Conservation (phyloP, 2,113 vertebrate species). For the Hypocryptadius cinnamomeus region DNA sequence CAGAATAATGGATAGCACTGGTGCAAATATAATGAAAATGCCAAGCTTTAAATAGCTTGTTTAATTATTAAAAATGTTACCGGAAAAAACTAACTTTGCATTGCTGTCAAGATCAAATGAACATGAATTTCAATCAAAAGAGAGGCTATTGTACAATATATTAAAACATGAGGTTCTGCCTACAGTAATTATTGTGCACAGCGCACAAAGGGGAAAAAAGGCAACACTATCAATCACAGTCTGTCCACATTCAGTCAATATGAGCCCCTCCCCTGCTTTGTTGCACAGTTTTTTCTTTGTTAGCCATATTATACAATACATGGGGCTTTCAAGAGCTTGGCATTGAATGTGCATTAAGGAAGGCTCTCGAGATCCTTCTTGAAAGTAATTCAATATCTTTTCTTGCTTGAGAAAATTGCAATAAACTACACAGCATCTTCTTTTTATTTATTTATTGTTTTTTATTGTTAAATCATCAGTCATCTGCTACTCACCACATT, state of each 20-base stretch:
- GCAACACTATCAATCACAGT: constrained; percentile 11
- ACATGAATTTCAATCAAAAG: constrained; percentile 64
- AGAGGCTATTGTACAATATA: constrained; percentile 50
- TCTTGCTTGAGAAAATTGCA: constrained; percentile 60
- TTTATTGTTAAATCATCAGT: constrained; percentile 20
- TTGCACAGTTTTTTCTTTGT: constrained; percentile 35
- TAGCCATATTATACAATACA: neutral
- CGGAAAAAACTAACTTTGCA: constrained; percentile 44
- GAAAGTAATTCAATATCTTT: constrained; percentile 61
- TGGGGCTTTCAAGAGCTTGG: constrained; percentile 1
- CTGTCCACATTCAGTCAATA: constrained; percentile 41
- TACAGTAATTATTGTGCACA: constrained; percentile 53
- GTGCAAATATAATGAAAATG: constrained; percentile 54
- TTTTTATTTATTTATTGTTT: constrained; percentile 23
- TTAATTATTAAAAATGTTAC: constrained; percentile 70
- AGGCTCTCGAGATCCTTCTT: constrained; percentile 38
- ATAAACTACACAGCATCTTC: constrained; percentile 32
- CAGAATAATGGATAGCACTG: constrained; percentile 56
- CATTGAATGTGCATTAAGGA: constrained; percentile 29
- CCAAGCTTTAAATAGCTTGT: constrained; percentile 60
- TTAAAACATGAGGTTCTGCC: constrained; percentile 60
- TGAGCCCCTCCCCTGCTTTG: neutral
- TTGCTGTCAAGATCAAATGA: constrained; percentile 65
- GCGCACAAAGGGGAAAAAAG: constrained; percentile 34
- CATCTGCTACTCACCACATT: constrained; percentile 2